These are phyloP conservation scores for Periophthalmus modestus DNA, from an alignment of 2,113 vertebrate species.

Conservation along the genomic window DNA sequence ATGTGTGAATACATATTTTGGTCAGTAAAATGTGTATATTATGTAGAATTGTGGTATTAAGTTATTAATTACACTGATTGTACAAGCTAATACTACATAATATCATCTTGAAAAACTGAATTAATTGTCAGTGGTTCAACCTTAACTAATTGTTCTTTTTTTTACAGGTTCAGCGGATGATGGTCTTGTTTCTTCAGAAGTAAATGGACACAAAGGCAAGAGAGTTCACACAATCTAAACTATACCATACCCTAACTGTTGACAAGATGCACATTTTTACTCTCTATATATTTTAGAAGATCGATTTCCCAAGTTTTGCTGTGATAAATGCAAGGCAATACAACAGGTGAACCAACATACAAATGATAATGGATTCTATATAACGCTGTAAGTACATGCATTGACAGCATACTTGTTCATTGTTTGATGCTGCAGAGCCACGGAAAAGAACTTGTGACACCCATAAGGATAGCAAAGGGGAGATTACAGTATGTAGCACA, in stretches of 20 bases:
- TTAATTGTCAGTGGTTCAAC: background rate
- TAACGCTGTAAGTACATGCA: background rate
- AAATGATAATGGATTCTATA: too few species aligned
- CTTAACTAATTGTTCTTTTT: conserved; percentile 6
- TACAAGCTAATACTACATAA: background rate
- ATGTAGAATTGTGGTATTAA: too few species aligned
- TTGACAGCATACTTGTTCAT: conserved; percentile 4
- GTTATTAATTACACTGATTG: too few species aligned
- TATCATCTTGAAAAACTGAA: background rate
- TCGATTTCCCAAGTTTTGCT: conserved; percentile 45
- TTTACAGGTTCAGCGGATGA: background rate
- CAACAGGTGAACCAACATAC: conserved; percentile 60
- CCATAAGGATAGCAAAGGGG: conserved; percentile 76
- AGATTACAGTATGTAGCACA: conserved; percentile 75
- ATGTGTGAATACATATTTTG: too few species aligned
- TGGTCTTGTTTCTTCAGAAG: conserved; percentile 14
- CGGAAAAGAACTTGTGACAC: conserved; percentile 76
- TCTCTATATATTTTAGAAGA: conserved; percentile 44
- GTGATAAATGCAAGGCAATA: conserved; percentile 76
- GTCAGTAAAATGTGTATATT: too few species aligned
- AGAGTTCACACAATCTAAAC: background rate
- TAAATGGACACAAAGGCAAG: conserved; percentile 28
- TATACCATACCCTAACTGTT: background rate
- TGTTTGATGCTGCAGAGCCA: conserved; percentile 70
- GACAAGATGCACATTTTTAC: background rate